Evolutionary conservation across 2,797 vertebrate genomes (phyloP), one percentile per base, ranked within the genome.

Genomic region (Amblyraja radiata): DNA sequence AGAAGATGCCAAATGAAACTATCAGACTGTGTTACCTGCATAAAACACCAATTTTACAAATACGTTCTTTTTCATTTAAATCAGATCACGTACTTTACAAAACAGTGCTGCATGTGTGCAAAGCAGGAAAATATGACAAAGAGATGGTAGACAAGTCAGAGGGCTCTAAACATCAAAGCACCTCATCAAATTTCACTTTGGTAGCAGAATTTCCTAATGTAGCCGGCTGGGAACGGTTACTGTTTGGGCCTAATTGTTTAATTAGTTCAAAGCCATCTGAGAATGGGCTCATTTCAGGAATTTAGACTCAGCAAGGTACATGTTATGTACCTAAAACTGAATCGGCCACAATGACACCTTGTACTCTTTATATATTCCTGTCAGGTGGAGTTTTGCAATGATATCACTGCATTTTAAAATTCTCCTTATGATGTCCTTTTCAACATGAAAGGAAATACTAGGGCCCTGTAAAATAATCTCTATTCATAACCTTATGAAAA

Each of bases 401-500:
- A 21, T 65, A 7, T 18, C 63, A 63, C 14, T 36, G 18, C 16
- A 68, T 88, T 32, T 36, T 23, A 36, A 21, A 68, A 32, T 61
- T 65, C n/a, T 18, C n/a, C 63, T 63, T 36, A 36, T 68, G 0
- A 18, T 36, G n/a, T 88, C n/a, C 16, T 88, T 63, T 63, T 68
- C 9, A 32, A 68, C 84, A 68, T 68, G 32, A 79, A 88, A n/a
- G n/a, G 1, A 39, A 6, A 88, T 88, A 32, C 1, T 68, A n/a
- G n/a, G 32, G 36, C 61, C 4, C 13, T 88, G 84, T 32, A 5
- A 63, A 88, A 3, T 63, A 68, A 68, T 88, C 61, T 88, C 58
- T n/a, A 88, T 88, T 88, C 84, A 68, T 36, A 88, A 88, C n/a
- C 32, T 88, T n/a, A 32, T 68, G 63, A 68, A 88, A 88, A 14